Evolutionary conservation across 2,888 invertebrate genomes (phyloP).

Genomic region (Scaptomyza parva): DNA sequence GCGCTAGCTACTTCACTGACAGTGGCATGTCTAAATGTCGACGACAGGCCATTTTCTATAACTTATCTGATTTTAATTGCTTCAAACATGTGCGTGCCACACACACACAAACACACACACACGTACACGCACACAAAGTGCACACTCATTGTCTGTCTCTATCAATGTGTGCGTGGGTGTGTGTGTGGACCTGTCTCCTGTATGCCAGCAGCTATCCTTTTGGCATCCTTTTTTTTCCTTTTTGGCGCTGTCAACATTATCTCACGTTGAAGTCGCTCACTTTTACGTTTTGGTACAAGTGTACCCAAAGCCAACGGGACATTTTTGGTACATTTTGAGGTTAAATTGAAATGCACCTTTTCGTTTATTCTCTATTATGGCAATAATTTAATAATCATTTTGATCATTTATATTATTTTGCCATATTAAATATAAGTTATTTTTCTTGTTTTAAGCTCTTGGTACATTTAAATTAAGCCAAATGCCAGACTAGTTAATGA

Average conservation of each 20-base stretch:
- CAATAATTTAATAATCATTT: too few relatives aligned
- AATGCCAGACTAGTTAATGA: constrained; percentile 70
- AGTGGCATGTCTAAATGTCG: constrained; percentile 76
- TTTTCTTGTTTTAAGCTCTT: neutral
- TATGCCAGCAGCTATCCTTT: constrained; percentile 29
- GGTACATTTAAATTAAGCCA: constrained; percentile 22
- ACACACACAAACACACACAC: too few relatives aligned
- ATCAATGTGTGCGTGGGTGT: constrained; percentile 7
- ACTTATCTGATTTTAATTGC: constrained; percentile 83
- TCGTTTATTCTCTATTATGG: too few relatives aligned
- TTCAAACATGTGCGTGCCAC: constrained; percentile 70
- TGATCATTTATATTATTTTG: too few relatives aligned
- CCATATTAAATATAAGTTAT: too few relatives aligned
- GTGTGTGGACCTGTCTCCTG: constrained; percentile 23
- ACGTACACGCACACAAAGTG: constrained; percentile 13
- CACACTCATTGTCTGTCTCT: constrained; percentile 44
- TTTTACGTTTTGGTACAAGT: constrained; percentile 3
- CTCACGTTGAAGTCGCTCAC: constrained; percentile 57
- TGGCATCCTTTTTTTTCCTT: constrained; percentile 66
- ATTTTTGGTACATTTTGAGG: neutral
- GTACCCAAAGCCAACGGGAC: neutral
- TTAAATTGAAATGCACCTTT: too few relatives aligned
- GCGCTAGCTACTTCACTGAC: constrained; percentile 35
- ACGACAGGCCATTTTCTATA: constrained; percentile 79
- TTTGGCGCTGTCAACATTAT: constrained; percentile 74